Percentiles rank a stretch among this genome's conserved stretches.
Conservation (phyloP, 2,797 vertebrate species). For the Megaceryle alcyon region DNA sequence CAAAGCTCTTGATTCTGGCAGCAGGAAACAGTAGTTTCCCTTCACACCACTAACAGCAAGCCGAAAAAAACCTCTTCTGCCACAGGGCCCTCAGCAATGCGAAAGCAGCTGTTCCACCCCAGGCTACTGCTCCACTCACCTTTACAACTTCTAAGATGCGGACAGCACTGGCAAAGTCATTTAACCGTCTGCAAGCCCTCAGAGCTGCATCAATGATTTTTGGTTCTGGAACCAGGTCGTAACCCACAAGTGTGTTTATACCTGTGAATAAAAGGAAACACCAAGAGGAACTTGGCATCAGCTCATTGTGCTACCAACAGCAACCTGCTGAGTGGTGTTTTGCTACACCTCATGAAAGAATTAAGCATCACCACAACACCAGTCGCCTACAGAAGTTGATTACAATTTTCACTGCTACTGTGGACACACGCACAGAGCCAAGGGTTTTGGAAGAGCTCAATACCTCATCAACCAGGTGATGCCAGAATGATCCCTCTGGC, state of each 20-base stretch:
- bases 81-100: accelerated
- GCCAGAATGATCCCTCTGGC: neutral
- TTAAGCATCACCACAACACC: too few relatives aligned
- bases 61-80: neutral
- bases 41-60: neutral
- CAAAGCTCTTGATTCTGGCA: neutral
- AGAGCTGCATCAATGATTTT: constrained; percentile 95
- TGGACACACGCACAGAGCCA: neutral
- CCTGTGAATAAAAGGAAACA: constrained; percentile 76
- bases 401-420: neutral
- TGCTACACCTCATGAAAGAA: neutral
- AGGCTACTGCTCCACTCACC: constrained; percentile 76
- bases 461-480: neutral
- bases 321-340: neutral
- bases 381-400: neutral
- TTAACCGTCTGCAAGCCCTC: constrained; percentile 91
- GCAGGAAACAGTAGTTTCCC: neutral
- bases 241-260: constrained; percentile 92
- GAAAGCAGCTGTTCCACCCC: neutral
- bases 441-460: neutral
- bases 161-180: constrained; percentile 92
- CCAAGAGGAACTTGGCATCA: neutral
- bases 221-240: constrained; percentile 95
- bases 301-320: neutral
- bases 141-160: constrained; percentile 95